Evolutionary conservation across 2,888 invertebrate species (phyloP), one percentile per base, ranked within the genome.

Genomic region (Danaus chrysippus): DNA sequence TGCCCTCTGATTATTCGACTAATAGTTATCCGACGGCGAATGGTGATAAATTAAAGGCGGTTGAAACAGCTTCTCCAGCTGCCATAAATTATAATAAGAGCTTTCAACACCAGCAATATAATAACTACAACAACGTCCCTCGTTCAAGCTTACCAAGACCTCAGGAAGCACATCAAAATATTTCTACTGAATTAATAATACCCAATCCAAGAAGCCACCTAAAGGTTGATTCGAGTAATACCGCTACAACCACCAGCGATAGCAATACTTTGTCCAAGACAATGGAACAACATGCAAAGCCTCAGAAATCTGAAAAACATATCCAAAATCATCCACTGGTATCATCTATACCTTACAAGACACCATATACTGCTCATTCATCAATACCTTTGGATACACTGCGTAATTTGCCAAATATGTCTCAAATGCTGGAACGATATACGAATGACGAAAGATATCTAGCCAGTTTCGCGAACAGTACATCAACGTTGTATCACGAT

Each of bases 401-500:
- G 63, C 82, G 93, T 49, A 93, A 91, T 77, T 78, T 93, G 63
- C 89, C 92, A 6, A 93, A 91, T 75, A 83, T 93, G 64, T 92
- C 93, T 12, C 93, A 93, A 78, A 93, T 93, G 79, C 84, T 93
- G 54, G 93, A 93, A 71, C 81, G 93, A 54, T 93, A 92, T 74
- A 77, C 86, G 1, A 91, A 90, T 67, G 92, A 93, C 56, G 93
- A 93, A 69, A 82, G 92, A 65, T 91, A 92, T 77, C 79, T 93
- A 69, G 82, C 91, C 0, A 85, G 87, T 54, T 87, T 92, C 70
- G 87, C 92, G 58, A 79, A 84, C 56, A 76, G 85, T 23, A 76
- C 82, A 34, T 77, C 91, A 10, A 74, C 91, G 15, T 84, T 92
- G 59, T 93, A 92, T 70, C 93, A 92, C 65, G 93, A 93, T 56